Evolutionary conservation across 2,888 invertebrate species (phyloP), one percentile per base, ranked within the genome.

Genomic region (Oxycera nigricornis): DNA sequence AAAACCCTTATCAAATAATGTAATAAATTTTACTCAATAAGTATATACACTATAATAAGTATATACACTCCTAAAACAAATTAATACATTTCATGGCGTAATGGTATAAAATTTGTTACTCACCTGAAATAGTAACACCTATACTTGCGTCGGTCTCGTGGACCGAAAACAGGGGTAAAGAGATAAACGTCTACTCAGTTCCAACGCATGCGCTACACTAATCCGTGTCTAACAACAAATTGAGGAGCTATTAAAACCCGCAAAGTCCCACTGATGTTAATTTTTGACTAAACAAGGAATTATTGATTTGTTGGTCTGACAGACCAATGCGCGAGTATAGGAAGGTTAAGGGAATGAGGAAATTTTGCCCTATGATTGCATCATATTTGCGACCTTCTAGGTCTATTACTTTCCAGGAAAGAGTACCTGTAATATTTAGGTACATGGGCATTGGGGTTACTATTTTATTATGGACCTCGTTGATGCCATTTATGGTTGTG

Each of bases 331-430:
- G n/a, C n/a, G n/a, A n/a, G n/a, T n/a, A n/a, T n/a, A n/a, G n/a
- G n/a, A n/a, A n/a, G n/a, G n/a, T n/a, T n/a, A n/a, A n/a, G n/a
- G 55, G 55, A 22, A 52, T 52, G 7, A 52, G 55, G n/a, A 52
- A 52, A 17, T 52, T 52, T 52, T 52, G 55, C 7, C 55, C 55
- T 11, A 52, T 52, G n/a, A 52, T 52, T 52, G 22, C 55, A 52
- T 52, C 22, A 22, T 52, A 39, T 14, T 39, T 39, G 7, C 39
- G 39, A 39, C 9, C 14, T 52, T 9, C 17, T n/a, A 52, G 7
- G 22, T 17, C 22, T 17, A 52, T 52, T 7, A 17, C 7, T 52
- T 52, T 52, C 55, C 55, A 52, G 22, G 17, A 52, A 6, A 52
- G n/a, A 14, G 55, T 52, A 52, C 55, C 22, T 9, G n/a, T 9